Evolutionary conservation across 1,140 invertebrate species (phyloP), one percentile per base, ranked within the genome.

Genomic region (Leptinotarsa undecemlineata): DNA sequence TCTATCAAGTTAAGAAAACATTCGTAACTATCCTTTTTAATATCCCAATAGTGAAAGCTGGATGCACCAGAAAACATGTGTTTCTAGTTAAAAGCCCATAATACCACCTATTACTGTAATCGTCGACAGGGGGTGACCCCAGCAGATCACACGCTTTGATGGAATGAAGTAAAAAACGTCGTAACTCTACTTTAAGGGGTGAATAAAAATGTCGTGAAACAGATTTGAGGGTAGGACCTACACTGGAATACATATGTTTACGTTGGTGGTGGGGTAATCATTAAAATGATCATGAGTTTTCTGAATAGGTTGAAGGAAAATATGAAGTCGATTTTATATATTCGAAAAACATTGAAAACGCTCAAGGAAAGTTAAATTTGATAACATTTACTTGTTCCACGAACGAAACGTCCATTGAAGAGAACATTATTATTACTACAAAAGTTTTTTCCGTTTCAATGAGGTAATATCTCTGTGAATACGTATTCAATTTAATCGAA

Each of bases 1-100:
- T 42, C 33, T 2, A 42, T 42, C 2, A 42, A 42, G 33, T 42
- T 11, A 42, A 8, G 33, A 42, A 42, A 42, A 42, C 33, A 42
- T 42, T 11, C 8, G 0, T 42, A 42, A 42, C 33, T 2, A 11
- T 42, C 8, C 8, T 42, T 42, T 42, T 42, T 1, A 57, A 57
- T 57, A 57, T 57, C 17, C 3, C 17, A 8, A 8, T 42, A 11
- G 33, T 42, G 3, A 42, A 42, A 42, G 33, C 33, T 42, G 33
- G 33, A 42, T 42, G 8, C 33, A 57, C 23, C n/a, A 64, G 33
- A 26, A 57, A 74, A 74, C 68, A 71, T 71, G 47, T 74, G 67
- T 61, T 74, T 74, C 68, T 71, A 66, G 74, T 66, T 71, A 74
- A 51, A 63, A 74, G 14, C 20, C 19, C 71, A 51, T 72, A 74